A percentile compares a stretch with the other conserved stretches of the same genome.
These are phyloP conservation scores for Anoplopoma fimbria DNA, from an alignment of 2,113 vertebrate species.

Conservation along the genomic window DNA sequence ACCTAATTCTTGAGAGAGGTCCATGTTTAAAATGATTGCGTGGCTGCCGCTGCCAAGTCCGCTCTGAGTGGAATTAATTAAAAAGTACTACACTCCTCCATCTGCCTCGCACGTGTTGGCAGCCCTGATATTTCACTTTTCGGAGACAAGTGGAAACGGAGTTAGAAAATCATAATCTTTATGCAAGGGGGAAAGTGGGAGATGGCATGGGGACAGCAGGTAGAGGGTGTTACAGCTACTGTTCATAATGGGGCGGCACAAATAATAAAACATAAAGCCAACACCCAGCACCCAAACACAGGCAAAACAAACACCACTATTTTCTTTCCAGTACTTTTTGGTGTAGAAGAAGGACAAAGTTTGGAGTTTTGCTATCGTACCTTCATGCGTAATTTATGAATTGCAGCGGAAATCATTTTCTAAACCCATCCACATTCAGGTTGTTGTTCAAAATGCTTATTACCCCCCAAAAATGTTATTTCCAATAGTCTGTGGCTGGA, in stretches of 20 bases:
- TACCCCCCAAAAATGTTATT: neutral
- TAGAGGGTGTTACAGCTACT: neutral
- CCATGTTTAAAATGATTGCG: constrained; percentile 61
- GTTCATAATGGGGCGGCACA: neutral
- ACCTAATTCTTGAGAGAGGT: constrained; percentile 53
- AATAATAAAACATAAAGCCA: neutral
- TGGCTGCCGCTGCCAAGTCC: constrained; percentile 53
- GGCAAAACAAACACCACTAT: neutral
- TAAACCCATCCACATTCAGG: neutral
- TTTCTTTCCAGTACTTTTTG: neutral
- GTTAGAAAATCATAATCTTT: constrained; percentile 26
- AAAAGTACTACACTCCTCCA: constrained; percentile 60
- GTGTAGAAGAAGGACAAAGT: neutral
- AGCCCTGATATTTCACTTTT: constrained; percentile 8
- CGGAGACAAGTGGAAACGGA: constrained; percentile 33
- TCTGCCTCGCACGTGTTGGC: constrained; percentile 51
- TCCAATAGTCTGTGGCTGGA: neutral
- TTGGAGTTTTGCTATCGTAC: neutral
- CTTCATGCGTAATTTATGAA: constrained; percentile 18
- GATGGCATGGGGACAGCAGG: no score
- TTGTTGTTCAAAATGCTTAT: constrained; percentile 7
- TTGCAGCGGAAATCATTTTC: neutral
- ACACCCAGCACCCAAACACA: neutral
- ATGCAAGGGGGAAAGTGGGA: neutral
- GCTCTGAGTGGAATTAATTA: constrained; percentile 65